phyloP scores from a whole-genome alignment of 2,888 invertebrate species.

The Erebia aethiops region DNA sequence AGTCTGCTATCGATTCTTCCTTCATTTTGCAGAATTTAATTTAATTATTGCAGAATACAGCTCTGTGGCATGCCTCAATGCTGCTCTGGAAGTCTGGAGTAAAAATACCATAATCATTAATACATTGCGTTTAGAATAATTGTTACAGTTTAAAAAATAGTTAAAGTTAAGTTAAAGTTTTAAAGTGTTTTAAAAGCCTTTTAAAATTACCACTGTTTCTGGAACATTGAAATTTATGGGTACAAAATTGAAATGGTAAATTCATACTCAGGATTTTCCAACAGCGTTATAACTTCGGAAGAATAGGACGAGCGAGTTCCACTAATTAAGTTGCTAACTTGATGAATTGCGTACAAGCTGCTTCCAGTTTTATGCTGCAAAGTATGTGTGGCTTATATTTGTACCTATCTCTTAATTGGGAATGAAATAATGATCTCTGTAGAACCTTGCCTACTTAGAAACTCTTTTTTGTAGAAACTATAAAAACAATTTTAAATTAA shows the following conservation, averaged over 20 bases:
- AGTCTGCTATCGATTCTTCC: too few relatives aligned
- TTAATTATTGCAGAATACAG: too few relatives aligned
- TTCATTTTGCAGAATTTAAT: too few relatives aligned
- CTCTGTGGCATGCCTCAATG: too few relatives aligned
- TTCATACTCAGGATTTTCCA: constrained; percentile 16
- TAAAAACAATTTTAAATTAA: not conserved
- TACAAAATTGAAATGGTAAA: constrained; percentile 8
- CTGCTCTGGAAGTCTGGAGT: too few relatives aligned
- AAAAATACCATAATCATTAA: too few relatives aligned
- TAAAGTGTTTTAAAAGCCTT: too few relatives aligned
- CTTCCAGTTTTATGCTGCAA: constrained; percentile 2
- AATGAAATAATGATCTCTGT: not conserved
- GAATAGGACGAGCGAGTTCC: constrained; percentile 17
- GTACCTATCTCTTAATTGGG: constrained; percentile 1
- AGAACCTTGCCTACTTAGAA: not conserved
- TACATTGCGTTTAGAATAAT: too few relatives aligned
- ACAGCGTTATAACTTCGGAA: constrained; percentile 12
- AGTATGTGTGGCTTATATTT: constrained; percentile 1
- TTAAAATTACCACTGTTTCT: constrained; percentile 4
- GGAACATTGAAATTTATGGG: constrained; percentile 13
- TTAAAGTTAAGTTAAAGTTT: too few relatives aligned
- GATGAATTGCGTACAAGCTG: constrained; percentile 24
- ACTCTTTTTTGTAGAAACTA: not conserved
- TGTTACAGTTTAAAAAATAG: too few relatives aligned
- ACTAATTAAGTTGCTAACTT: constrained; percentile 25